Evolutionary conservation across 1,140 invertebrate species (phyloP).

Genomic region (Tyrophagus putrescentiae): DNA sequence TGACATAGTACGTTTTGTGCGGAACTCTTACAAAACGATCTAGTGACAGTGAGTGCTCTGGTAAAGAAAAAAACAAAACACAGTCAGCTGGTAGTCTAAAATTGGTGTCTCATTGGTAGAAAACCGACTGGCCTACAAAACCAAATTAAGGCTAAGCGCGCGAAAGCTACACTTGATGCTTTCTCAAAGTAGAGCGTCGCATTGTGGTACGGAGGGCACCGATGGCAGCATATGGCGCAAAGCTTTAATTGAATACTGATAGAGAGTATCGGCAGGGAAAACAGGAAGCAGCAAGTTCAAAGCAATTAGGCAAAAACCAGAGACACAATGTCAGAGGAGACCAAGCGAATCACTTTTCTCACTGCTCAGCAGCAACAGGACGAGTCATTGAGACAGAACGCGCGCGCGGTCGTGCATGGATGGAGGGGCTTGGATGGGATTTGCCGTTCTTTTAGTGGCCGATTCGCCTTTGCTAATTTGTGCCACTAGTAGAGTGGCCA

Average conservation of each 20-base stretch:
- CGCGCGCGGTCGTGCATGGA: neutral
- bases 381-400: conserved; percentile 2
- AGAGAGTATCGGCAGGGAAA: neutral
- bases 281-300: conserved; percentile 15
- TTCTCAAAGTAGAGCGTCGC: neutral
- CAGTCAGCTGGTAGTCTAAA: neutral
- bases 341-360: neutral
- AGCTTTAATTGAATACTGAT: neutral
- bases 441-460: neutral
- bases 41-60: neutral
- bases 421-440: conserved; percentile 10
- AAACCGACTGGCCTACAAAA: too few relatives aligned
- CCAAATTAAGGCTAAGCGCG: too few relatives aligned
- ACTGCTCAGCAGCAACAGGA: neutral
- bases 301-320: neutral
- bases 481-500: too few relatives aligned
- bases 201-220: neutral
- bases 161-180: too few relatives aligned
- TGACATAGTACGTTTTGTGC: too few relatives aligned
- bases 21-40: too few relatives aligned
- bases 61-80: neutral
- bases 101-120: too few relatives aligned
- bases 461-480: conserved; percentile 11
- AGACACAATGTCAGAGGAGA: conserved; percentile 6
- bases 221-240: too few relatives aligned